Percentiles rank a stretch among this genome's conserved stretches.
These are phyloP conservation scores for Triplophysa tibetana DNA, from an alignment of 2,113 vertebrate species.

Conservation along the genomic window DNA sequence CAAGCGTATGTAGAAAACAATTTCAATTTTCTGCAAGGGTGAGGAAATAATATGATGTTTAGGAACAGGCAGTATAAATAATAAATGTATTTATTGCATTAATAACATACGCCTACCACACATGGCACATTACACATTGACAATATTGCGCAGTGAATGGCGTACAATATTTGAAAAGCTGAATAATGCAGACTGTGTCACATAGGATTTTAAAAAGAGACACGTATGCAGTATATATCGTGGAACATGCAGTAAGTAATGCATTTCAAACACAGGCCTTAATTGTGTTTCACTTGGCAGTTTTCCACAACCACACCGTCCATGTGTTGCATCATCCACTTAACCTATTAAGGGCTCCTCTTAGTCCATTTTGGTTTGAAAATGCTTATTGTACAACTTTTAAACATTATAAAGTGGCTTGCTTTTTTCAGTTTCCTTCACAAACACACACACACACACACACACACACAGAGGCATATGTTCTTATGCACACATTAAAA, in stretches of 20 bases:
- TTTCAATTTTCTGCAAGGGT: no score
- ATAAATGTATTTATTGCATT: no score
- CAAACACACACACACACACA: not conserved
- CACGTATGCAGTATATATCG: not conserved
- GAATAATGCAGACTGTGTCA: not conserved
- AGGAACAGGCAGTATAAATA: no score
- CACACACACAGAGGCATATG: not conserved
- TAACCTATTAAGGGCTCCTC: conserved; percentile 24
- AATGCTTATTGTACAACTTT: not conserved
- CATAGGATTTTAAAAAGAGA: not conserved
- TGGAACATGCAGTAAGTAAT: not conserved
- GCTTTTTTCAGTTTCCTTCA: not conserved
- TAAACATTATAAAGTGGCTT: not conserved
- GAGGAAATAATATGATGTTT: no score
- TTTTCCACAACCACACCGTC: conserved; percentile 13
- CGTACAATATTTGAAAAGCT: not conserved
- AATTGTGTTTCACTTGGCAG: conserved; percentile 9
- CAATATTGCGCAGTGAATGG: not conserved
- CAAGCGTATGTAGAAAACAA: no score
- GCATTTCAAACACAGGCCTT: conserved; percentile 1
- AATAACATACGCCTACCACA: no score
- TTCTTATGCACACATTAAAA: not conserved
- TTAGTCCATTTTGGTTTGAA: not conserved
- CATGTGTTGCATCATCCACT: conserved; percentile 21
- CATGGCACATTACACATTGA: no score